A percentile compares a stretch with the other conserved stretches of the same genome.
Evolutionary conservation across 2,888 invertebrate genomes (phyloP).

Genomic region (Tromatobia lineatoria): DNA sequence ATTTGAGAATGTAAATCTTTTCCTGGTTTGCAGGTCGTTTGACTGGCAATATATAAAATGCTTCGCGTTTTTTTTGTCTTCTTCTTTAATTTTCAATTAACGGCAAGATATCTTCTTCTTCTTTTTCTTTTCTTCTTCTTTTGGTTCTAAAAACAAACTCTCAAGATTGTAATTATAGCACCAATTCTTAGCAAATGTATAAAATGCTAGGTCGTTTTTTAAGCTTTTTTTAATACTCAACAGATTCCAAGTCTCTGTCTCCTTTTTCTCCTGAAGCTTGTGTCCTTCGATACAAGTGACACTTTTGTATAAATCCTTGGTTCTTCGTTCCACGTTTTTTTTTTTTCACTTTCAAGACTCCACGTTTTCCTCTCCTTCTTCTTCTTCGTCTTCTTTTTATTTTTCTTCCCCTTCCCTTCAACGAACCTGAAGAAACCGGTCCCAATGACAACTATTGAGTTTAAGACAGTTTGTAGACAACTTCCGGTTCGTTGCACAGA

Average conservation of each 20-base stretch:
- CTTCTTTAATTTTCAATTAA: too few relatives aligned
- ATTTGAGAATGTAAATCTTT: not conserved
- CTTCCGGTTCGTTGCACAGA: not conserved
- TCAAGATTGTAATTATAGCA: too few relatives aligned
- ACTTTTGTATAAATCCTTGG: not conserved
- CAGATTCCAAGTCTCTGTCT: not conserved
- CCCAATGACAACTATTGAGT: not conserved
- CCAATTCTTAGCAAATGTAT: not conserved
- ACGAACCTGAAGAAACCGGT: not conserved
- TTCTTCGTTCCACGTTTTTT: not conserved
- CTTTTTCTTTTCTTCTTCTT: too few relatives aligned
- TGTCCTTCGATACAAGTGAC: not conserved
- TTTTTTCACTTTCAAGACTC: not conserved
- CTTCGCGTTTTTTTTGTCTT: too few relatives aligned
- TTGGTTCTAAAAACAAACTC: too few relatives aligned
- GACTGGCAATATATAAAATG: too few relatives aligned
- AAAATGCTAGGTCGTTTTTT: not conserved
- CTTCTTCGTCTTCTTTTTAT: too few relatives aligned
- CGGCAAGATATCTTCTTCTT: too few relatives aligned
- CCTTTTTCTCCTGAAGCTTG: not conserved
- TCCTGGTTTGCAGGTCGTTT: not conserved
- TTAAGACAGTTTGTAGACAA: not conserved
- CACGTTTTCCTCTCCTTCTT: not conserved
- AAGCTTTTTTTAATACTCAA: not conserved
- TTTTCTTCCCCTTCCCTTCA: not conserved